Evolutionary conservation across 2,888 invertebrate genomes (phyloP).

Genomic region (Harpagoxenus sublaevis): DNA sequence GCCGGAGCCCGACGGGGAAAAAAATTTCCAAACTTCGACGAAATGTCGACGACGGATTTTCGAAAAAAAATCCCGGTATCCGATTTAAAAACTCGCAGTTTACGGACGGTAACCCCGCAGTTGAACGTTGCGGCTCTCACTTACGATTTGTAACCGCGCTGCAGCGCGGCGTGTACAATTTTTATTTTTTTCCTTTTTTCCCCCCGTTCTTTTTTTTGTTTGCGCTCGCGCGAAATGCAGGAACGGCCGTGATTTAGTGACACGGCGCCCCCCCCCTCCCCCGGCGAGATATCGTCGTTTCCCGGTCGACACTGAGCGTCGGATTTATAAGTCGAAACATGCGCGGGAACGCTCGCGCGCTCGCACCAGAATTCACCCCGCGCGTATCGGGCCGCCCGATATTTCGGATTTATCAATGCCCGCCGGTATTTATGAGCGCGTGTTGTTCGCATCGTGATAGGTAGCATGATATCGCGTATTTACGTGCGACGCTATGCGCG

Average conservation of each 20-base stretch:
- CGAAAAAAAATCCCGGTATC: conserved; percentile 1
- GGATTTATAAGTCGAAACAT: conserved; percentile 60
- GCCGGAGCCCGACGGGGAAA: not conserved
- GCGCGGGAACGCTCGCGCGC: conserved; percentile 16
- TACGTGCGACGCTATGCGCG: conserved; percentile 1
- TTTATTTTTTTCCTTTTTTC: conserved; percentile 21
- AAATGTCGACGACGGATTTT: conserved; percentile 21
- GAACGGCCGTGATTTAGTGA: conserved; percentile 52
- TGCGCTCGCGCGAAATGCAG: conserved; percentile 20
- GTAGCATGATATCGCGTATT: conserved; percentile 16
- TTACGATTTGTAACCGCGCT: conserved; percentile 53
- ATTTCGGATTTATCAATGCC: conserved; percentile 69
- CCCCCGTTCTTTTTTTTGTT: not conserved
- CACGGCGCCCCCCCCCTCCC: conserved; percentile 31
- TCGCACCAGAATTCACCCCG: conserved; percentile 9
- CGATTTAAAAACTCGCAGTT: conserved; percentile 21
- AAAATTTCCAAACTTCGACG: conserved; percentile 11
- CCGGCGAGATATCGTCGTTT: conserved; percentile 51
- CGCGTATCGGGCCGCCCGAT: conserved; percentile 53
- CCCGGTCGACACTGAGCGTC: conserved; percentile 59
- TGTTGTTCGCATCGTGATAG: conserved; percentile 56
- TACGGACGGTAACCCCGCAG: not conserved
- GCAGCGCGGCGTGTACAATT: conserved; percentile 9
- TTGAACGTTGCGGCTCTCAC: conserved; percentile 31
- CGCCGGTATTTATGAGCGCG: conserved; percentile 68